phyloP scores from a whole-genome alignment of 2,797 vertebrate species.

The Manis pentadactyla region DNA sequence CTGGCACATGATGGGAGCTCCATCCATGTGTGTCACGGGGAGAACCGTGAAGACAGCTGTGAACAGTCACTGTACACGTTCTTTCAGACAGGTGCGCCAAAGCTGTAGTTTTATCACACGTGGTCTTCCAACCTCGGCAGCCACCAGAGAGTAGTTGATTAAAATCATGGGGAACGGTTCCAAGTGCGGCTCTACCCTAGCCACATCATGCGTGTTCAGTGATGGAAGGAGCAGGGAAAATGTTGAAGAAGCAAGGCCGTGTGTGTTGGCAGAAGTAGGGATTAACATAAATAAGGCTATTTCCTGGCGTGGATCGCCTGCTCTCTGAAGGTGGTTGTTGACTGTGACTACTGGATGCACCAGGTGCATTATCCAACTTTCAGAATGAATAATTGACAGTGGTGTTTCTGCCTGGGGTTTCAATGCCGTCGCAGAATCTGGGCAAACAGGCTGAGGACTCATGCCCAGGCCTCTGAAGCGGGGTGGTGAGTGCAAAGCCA shows the following conservation, averaged over 20 bases:
- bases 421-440: not conserved
- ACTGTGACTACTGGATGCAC: constrained; percentile 32
- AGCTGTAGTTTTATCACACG: not conserved
- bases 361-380: constrained; percentile 72
- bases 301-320: constrained; percentile 59
- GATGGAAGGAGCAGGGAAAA: not conserved
- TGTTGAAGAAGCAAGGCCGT: not conserved
- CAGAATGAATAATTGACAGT: constrained; percentile 76
- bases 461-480: not conserved
- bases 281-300: constrained; percentile 74
- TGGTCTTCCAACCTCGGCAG: not conserved
- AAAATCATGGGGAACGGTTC: not conserved
- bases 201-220: not conserved
- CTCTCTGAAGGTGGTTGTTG: constrained; percentile 69
- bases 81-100: not conserved
- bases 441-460: not conserved
- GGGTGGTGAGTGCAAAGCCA: rapidly evolving
- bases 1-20: not conserved
- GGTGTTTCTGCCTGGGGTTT: not conserved
- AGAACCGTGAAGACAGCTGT: not conserved
- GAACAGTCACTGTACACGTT: not conserved
- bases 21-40: too few species aligned
- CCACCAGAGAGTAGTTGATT: not conserved
- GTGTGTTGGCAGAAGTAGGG: constrained; percentile 49
- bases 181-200: not conserved